Evolutionary conservation across 1,140 invertebrate species (phyloP).

Genomic region (Proctacanthus coquilletti): DNA sequence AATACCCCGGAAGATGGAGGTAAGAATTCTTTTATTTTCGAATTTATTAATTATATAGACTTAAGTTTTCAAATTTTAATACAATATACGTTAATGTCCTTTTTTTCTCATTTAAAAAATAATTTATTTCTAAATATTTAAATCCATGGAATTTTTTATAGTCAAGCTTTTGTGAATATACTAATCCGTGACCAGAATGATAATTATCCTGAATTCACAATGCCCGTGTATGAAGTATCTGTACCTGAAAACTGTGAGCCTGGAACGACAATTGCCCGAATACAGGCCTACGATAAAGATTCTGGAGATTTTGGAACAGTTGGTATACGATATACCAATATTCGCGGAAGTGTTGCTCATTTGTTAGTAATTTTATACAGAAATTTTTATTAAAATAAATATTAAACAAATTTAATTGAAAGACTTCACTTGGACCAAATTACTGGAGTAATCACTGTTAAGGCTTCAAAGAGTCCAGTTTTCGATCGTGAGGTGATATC

Average conservation of each 20-base stretch:
- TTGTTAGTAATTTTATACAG: conserved; percentile 44
- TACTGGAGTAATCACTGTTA: conserved; percentile 70
- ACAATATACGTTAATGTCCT: not conserved
- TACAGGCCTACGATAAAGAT: conserved; percentile 70
- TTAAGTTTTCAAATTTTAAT: not conserved
- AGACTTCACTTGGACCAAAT: conserved; percentile 68
- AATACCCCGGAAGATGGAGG: conserved; percentile 32
- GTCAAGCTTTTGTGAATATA: conserved; percentile 68
- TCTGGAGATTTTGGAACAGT: conserved; percentile 71
- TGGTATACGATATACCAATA: conserved; percentile 73
- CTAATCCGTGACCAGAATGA: conserved; percentile 85
- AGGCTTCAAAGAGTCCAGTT: conserved; percentile 47
- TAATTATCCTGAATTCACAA: conserved; percentile 79
- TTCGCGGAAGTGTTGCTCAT: conserved; percentile 59
- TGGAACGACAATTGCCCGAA: conserved; percentile 67
- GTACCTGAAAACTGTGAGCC: conserved; percentile 68
- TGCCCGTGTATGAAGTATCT: conserved; percentile 58
- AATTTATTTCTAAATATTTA: no score
- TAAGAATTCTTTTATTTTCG: conserved; percentile 3
- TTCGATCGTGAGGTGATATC: conserved; percentile 80
- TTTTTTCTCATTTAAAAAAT: conserved; percentile 5
- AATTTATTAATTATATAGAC: conserved; percentile 1
- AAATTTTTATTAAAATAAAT: not conserved
- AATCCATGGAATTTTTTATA: no score
- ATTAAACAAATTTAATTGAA: conserved; percentile 15